A percentile compares a stretch with the other conserved stretches of the same genome.
Conservation (phyloP, 2,797 vertebrate genomes). For the Sebastes oblongus region DNA sequence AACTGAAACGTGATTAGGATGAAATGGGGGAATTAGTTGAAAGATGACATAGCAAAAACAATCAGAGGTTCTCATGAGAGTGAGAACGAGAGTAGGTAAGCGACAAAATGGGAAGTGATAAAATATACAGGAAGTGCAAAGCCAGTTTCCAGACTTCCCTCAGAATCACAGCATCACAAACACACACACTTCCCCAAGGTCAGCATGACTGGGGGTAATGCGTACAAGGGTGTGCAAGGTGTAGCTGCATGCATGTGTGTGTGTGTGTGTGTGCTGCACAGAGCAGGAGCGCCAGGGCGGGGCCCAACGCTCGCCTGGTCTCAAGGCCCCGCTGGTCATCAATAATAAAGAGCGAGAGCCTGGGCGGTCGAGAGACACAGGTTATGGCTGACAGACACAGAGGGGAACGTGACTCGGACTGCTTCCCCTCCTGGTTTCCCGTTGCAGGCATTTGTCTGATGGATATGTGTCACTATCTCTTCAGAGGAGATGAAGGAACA, state of each 20-base stretch:
- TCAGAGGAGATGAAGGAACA: slow-evolving; percentile 40
- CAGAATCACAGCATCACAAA: slow-evolving; percentile 4
- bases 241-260: background rate
- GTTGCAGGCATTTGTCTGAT: slow-evolving; percentile 14
- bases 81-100: background rate
- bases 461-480: slow-evolving; percentile 38
- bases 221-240: slow-evolving; percentile 9
- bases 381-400: slow-evolving; percentile 26
- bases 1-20: background rate
- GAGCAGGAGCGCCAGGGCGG: slow-evolving; percentile 18
- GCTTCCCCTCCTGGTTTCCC: background rate
- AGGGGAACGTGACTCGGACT: background rate
- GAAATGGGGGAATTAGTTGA: background rate
- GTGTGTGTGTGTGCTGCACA: background rate
- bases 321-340: slow-evolving; percentile 61
- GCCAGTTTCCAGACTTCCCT: slow-evolving; percentile 1
- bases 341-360: slow-evolving; percentile 64
- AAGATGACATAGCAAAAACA: slow-evolving; percentile 21
- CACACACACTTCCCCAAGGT: slow-evolving; percentile 33
- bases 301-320: slow-evolving; percentile 25
- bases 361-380: slow-evolving; percentile 12
- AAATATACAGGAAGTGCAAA: slow-evolving; percentile 2
- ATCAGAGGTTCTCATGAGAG: background rate
- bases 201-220: slow-evolving; percentile 32
- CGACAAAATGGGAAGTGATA: background rate